Conservation (phyloP, 2,888 invertebrate genomes). For the Oscheius sp. region DNA sequence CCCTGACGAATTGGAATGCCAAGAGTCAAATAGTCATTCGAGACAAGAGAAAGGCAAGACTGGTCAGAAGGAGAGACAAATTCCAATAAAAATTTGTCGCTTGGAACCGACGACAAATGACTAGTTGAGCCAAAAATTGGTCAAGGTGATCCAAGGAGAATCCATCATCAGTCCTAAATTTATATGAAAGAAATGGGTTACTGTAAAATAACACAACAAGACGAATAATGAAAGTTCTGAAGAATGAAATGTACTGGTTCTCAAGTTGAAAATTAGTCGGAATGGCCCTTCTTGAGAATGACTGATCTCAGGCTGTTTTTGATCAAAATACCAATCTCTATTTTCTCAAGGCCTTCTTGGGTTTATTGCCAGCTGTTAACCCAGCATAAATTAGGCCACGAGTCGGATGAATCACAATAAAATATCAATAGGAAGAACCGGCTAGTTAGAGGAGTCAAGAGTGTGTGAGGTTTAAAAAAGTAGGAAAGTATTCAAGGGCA, state of each 20-base stretch:
- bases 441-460: not conserved
- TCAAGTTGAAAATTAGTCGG: too few relatives aligned
- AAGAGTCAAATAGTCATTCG: not conserved
- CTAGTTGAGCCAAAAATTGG: not conserved
- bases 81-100: not conserved
- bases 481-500: not conserved
- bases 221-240: too few relatives aligned
- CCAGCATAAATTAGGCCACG: not conserved
- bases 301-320: not conserved
- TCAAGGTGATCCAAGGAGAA: too few relatives aligned
- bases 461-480: not conserved
- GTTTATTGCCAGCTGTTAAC: not conserved
- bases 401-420: not conserved
- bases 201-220: too few relatives aligned
- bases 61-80: not conserved
- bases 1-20: not conserved
- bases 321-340: not conserved
- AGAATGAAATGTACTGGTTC: too few relatives aligned
- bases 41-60: not conserved
- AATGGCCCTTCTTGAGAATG: too few relatives aligned
- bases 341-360: not conserved
- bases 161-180: too few relatives aligned
- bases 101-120: not conserved
- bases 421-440: not conserved
- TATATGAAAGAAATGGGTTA: too few relatives aligned